Conservation (phyloP, 2,113 vertebrate species). For the Petroica traversi region DNA sequence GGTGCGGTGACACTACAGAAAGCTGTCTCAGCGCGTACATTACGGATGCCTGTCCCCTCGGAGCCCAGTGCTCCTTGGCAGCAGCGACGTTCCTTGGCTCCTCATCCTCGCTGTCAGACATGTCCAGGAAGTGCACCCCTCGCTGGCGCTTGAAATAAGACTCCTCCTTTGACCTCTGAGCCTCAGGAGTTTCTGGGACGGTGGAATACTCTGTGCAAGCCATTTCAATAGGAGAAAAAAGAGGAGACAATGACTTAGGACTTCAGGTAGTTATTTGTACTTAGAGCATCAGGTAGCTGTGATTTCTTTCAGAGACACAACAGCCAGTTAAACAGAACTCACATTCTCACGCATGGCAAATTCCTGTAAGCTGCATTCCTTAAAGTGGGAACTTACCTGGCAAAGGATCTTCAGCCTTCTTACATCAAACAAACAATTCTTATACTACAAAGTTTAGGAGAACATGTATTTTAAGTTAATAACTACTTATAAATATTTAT, state of each 20-base stretch:
- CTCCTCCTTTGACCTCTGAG: slow-evolving; percentile 52
- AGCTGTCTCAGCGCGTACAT: slow-evolving; percentile 56
- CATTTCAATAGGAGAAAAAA: background rate
- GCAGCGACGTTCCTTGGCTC: background rate
- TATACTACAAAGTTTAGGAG: background rate
- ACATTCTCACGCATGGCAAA: background rate
- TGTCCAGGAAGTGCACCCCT: slow-evolving; percentile 77
- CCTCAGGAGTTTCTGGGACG: slow-evolving; percentile 75
- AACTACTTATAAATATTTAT: background rate
- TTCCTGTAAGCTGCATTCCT: background rate
- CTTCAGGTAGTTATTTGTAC: background rate
- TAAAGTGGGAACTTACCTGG: background rate
- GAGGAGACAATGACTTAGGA: background rate
- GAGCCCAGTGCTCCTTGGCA: background rate
- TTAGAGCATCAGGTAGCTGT: background rate
- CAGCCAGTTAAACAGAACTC: background rate
- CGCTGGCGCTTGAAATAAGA: slow-evolving; percentile 67
- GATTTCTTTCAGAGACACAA: background rate
- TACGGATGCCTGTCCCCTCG: slow-evolving; percentile 13
- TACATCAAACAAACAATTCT: background rate
- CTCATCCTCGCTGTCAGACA: slow-evolving; percentile 73
- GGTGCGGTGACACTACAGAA: background rate
- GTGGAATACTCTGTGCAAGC: slow-evolving; percentile 58
- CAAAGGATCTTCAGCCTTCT: background rate
- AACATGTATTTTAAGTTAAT: background rate